A percentile compares a stretch with the other conserved stretches of the same genome.
These are phyloP conservation scores for Drosophila gunungcola DNA, from an alignment of 1,140 invertebrate genomes.

Conservation along the genomic window DNA sequence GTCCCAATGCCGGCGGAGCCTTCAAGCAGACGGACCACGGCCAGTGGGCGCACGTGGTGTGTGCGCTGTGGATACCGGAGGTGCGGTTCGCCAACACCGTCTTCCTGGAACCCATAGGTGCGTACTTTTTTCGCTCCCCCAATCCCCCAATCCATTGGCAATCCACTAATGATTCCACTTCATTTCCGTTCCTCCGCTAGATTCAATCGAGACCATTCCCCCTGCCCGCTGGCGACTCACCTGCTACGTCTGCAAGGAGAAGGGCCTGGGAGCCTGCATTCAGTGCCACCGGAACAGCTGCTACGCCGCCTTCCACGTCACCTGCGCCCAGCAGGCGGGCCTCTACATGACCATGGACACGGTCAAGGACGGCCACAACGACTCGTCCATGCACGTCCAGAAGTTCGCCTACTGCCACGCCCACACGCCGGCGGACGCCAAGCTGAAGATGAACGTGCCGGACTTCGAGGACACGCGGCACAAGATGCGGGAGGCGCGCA, in stretches of 20 bases:
- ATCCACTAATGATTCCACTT: too few relatives aligned
- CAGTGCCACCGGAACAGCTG: constrained; percentile 99
- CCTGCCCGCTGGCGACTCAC: constrained; percentile 96
- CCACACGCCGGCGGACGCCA: constrained; percentile 93
- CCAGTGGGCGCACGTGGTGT: constrained; percentile 99
- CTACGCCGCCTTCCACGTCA: constrained; percentile 99
- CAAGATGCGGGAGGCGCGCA: constrained; percentile 92
- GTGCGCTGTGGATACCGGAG: constrained; percentile 99
- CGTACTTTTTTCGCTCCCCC: constrained; percentile 55
- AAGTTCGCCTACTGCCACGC: constrained; percentile 98
- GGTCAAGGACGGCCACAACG: constrained; percentile 90
- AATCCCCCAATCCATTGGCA: too few relatives aligned
- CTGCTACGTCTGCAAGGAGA: constrained; percentile 98
- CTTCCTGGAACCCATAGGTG: constrained; percentile 96
- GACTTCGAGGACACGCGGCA: constrained; percentile 81
- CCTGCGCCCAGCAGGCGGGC: constrained; percentile 98
- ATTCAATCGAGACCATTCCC: constrained; percentile 98
- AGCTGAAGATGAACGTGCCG: constrained; percentile 73
- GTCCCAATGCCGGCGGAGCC: constrained; percentile 98
- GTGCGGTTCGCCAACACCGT: constrained; percentile 98
- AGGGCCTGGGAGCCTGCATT: constrained; percentile 97
- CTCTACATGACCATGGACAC: constrained; percentile 98
- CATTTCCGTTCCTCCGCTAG: constrained; percentile 64
- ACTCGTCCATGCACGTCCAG: constrained; percentile 92
- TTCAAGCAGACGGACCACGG: constrained; percentile 99